Base-by-base conservation (phyloP, 2,797 vertebrate species). In the Acomys russatus region DNA sequence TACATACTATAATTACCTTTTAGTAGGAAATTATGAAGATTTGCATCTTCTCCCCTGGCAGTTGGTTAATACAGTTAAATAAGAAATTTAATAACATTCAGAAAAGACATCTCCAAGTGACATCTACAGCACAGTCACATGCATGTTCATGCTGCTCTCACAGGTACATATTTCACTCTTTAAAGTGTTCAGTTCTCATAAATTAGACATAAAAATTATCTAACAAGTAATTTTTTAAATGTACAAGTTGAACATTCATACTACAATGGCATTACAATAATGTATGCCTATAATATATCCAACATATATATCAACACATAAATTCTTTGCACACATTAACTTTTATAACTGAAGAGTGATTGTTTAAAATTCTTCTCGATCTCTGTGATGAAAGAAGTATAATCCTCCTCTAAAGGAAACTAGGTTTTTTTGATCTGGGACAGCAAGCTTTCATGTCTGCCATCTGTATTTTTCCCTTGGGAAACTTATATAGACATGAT, bases 381-480 rank as follows among this genome's bases (percentile, higher is more conserved):
- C n/a, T 78, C 6, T 87, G 35, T 44, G 8, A 66, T 86, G 28
- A 80, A 92, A 25, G 25, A n/a, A 93, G 22, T 73, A 20, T 88
- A 97, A 89, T 90, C 71, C 91, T 97, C 25, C 94, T 96, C 92
- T 87, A 54, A 95, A 94, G 88, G 74, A 96, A 94, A 14, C 44
- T 95, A 61, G 80, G 70, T 89, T 96, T 95, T 91, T 44, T 44
- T 44, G 92, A 68, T 3, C 44, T 44, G 44, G 44, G 44, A 44
- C 44, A 44, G 3, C 84, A 91, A 68, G 88, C 91, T 97, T 97
- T 94, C 49, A 77, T 51, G 18, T 23, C 59, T 96, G 38, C 91
- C 92, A 91, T 94, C 85, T 94, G 88, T 76, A 96, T 87, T 96
- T 44, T 44, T 44, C 12, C 83, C 33, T 80, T 18, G 91, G n/a